Percentiles rank a stretch among this genome's conserved stretches.
Evolutionary conservation across 2,888 invertebrate genomes (phyloP).

Genomic region (Drosophila hamatofila): DNA sequence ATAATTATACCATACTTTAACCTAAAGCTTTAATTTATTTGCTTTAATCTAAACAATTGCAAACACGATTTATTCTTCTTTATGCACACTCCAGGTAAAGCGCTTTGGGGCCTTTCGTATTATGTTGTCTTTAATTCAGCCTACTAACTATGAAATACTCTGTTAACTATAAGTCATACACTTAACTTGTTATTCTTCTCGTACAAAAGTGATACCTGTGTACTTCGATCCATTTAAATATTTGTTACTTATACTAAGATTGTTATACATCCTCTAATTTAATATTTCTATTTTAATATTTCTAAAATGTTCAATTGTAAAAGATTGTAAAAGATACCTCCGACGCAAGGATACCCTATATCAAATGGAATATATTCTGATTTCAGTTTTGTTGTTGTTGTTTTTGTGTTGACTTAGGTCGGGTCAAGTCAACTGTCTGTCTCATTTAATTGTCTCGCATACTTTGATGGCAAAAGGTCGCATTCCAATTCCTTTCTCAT

Average conservation of each 20-base stretch:
- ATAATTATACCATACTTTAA: too few species aligned
- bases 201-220: too few species aligned
- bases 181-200: background rate
- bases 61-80: background rate
- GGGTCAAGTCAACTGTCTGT: background rate
- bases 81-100: too few species aligned
- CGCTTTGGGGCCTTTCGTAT: background rate
- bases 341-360: background rate
- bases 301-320: too few species aligned
- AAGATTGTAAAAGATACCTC: too few species aligned
- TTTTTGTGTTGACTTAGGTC: background rate
- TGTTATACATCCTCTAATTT: too few species aligned
- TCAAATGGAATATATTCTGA: background rate
- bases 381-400: background rate
- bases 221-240: background rate
- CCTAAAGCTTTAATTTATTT: too few species aligned
- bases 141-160: background rate
- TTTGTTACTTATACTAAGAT: background rate
- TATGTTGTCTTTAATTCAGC: too few species aligned
- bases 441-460: background rate
- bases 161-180: background rate
- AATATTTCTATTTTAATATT: too few species aligned
- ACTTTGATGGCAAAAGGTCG: background rate
- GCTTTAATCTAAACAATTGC: background rate
- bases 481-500: constrained; percentile 2